These are phyloP conservation scores for Crocidura indochinensis DNA, from an alignment of 2,797 vertebrate species.

Conservation along the genomic window DNA sequence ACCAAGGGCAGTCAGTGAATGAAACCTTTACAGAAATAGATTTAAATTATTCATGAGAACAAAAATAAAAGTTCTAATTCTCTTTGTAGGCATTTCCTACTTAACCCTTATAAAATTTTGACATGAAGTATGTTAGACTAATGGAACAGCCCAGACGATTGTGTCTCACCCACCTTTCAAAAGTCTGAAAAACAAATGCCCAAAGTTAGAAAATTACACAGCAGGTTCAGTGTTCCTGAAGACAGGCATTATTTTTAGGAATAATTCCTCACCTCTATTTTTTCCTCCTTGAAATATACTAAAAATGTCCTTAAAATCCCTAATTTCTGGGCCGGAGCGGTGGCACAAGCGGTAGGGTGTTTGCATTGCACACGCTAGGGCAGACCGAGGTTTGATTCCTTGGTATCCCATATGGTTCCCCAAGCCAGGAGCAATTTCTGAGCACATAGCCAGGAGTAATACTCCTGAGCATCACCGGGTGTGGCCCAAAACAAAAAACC, in stretches of 20 bases:
- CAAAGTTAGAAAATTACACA: constrained; percentile 81
- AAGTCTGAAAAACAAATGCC: constrained; percentile 78
- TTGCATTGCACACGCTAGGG: no score
- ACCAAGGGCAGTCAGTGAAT: constrained; percentile 74
- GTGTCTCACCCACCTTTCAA: constrained; percentile 42
- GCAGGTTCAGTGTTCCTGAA: constrained; percentile 83
- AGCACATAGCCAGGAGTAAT: no score
- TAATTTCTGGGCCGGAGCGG: neutral
- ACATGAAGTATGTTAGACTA: constrained; percentile 30
- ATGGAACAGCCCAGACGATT: constrained; percentile 24
- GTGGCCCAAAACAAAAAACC: neutral
- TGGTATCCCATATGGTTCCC: no score
- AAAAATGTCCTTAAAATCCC: constrained; percentile 68
- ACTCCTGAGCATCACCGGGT: no score
- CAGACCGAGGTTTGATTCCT: no score
- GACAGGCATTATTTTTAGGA: constrained; percentile 83
- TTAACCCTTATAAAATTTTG: constrained; percentile 65
- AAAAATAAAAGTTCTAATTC: constrained; percentile 81
- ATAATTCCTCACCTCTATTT: constrained; percentile 70
- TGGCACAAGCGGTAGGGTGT: no score
- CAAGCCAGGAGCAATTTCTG: no score
- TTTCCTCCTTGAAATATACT: constrained; percentile 60
- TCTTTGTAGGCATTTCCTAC: constrained; percentile 69
- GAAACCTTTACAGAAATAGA: constrained; percentile 72
- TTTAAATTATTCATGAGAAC: constrained; percentile 80